Conservation (phyloP, 2,113 vertebrate genomes). For the Misgurnus anguillicaudatus region DNA sequence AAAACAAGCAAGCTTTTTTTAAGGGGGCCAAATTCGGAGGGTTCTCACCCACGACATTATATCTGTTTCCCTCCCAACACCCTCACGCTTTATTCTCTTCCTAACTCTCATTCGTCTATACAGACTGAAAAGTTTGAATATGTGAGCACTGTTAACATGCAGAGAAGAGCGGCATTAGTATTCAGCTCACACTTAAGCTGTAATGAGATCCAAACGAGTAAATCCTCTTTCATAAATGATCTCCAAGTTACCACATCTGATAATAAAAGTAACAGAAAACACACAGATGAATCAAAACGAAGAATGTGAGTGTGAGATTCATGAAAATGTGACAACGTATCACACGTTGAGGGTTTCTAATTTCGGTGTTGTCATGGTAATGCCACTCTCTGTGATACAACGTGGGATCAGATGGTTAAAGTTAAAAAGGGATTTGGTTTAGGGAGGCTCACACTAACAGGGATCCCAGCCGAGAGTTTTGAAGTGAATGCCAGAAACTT, state of each 20-base stretch:
- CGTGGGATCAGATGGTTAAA: conserved; percentile 16
- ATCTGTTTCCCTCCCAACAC: conserved; percentile 60
- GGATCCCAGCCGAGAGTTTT: conserved; percentile 6
- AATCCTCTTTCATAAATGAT: conserved; percentile 76
- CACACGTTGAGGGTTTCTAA: not conserved
- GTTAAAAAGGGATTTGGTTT: conserved; percentile 6
- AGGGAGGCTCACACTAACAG: conserved; percentile 4
- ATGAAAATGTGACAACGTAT: not conserved
- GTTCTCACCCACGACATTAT: conserved; percentile 49
- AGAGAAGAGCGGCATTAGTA: conserved; percentile 75
- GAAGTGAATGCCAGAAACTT: not conserved
- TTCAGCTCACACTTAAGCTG: conserved; percentile 75
- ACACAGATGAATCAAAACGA: not conserved
- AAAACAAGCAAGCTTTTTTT: conserved; percentile 30
- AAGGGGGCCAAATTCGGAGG: conserved; percentile 34
- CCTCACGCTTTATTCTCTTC: conserved; percentile 67
- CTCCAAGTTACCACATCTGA: conserved; percentile 81
- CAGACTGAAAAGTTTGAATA: conserved; percentile 74
- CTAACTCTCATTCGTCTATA: conserved; percentile 56
- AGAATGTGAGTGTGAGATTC: not conserved
- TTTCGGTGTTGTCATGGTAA: not conserved
- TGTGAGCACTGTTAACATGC: conserved; percentile 76
- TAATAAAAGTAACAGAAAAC: conserved; percentile 5
- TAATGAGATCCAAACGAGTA: conserved; percentile 70
- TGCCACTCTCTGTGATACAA: not conserved